Conservation (phyloP, 2,113 vertebrate genomes). For the Erpornis zantholeuca region DNA sequence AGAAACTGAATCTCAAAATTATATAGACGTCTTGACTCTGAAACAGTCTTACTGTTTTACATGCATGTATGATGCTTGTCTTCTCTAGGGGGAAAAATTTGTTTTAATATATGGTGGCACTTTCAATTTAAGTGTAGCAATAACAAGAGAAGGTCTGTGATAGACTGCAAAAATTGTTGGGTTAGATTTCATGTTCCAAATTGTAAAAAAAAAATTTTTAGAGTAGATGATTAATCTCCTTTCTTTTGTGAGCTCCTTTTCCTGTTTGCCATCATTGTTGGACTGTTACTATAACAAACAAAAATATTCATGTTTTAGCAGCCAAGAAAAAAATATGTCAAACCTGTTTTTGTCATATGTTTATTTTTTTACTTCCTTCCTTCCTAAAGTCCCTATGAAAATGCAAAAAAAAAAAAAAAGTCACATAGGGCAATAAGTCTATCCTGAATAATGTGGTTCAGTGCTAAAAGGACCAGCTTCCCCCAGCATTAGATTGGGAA, state of each 20-base stretch:
- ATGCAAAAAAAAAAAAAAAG: background rate
- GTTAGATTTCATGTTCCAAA: background rate
- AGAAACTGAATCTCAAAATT: background rate
- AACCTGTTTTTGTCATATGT: background rate
- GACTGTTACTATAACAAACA: background rate
- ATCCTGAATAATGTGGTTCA: background rate
- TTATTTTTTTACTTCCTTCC: background rate
- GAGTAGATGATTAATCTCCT: background rate
- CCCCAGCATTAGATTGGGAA: background rate
- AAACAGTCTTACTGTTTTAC: background rate
- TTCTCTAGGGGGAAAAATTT: background rate
- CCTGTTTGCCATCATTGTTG: background rate
- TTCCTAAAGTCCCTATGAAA: background rate
- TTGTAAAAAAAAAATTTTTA: background rate
- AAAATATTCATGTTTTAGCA: background rate
- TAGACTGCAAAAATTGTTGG: background rate
- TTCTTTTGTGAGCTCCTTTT: background rate
- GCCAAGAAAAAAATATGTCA: background rate
- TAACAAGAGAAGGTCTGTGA: background rate
- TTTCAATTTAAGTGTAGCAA: background rate
- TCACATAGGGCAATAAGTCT: background rate
- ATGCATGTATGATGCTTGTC: background rate
- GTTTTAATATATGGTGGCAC: background rate
- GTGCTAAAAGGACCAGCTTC: background rate
- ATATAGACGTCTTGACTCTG: background rate